These are phyloP conservation scores for Syngnathus typhle DNA, from an alignment of 2,113 vertebrate species.

Conservation along the genomic window DNA sequence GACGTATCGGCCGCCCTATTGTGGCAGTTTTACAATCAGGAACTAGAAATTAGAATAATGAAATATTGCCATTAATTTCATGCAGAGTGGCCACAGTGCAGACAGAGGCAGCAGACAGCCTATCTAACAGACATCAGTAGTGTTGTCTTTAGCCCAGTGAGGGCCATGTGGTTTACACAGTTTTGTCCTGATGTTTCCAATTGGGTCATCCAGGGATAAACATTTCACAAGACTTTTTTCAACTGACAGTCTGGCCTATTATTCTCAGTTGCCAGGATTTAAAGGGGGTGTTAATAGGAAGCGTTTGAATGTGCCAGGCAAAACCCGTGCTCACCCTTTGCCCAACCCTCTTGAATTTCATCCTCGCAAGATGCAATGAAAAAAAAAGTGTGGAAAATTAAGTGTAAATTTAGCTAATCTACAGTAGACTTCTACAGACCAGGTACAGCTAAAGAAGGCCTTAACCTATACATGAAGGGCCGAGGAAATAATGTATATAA, in stretches of 20 bases:
- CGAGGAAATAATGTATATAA: too few relatives aligned
- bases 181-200: constrained; percentile 45
- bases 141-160: constrained; percentile 7
- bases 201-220: constrained; percentile 48
- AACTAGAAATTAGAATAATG: too few relatives aligned
- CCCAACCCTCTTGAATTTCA: constrained; percentile 22
- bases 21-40: too few relatives aligned
- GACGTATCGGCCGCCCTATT: too few relatives aligned
- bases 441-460: too few relatives aligned
- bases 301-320: constrained; percentile 23
- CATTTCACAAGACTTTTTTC: constrained; percentile 21
- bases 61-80: too few relatives aligned
- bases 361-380: constrained; percentile 2
- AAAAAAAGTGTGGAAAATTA: constrained; percentile 1
- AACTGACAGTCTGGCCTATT: constrained; percentile 27
- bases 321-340: constrained; percentile 28
- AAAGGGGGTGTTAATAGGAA: constrained; percentile 39
- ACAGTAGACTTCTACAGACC: too few relatives aligned
- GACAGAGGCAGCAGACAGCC: neutral
- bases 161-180: constrained; percentile 18
- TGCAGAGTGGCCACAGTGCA: neutral
- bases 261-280: constrained; percentile 30
- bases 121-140: neutral
- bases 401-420: too few relatives aligned
- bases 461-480: too few relatives aligned